Conservation (phyloP, 1,140 invertebrate genomes). For the Eumaeus atala region DNA sequence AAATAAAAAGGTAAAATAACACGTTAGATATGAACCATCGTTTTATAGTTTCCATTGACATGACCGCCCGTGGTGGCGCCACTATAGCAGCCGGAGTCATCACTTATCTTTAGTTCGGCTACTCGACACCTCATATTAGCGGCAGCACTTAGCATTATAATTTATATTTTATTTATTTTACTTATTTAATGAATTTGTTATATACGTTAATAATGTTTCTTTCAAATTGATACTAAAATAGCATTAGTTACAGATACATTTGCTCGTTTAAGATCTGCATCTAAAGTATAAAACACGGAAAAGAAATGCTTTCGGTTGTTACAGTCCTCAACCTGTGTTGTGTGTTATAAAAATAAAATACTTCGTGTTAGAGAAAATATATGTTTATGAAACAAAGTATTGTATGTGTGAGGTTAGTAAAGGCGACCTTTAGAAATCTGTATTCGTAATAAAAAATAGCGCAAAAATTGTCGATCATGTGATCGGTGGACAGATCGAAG, state of each 20-base stretch:
- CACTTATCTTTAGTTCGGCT: constrained; percentile 50
- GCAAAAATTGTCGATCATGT: constrained; percentile 64
- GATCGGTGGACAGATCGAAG: constrained; percentile 66
- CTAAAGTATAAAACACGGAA: too few relatives aligned
- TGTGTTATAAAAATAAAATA: too few relatives aligned
- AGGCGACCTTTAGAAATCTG: constrained; percentile 11
- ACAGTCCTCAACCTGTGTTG: too few relatives aligned
- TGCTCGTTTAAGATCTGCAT: too few relatives aligned
- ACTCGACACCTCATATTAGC: constrained; percentile 44
- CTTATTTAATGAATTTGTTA: too few relatives aligned
- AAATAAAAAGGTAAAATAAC: constrained; percentile 59
- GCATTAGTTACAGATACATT: too few relatives aligned
- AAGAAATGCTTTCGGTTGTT: too few relatives aligned
- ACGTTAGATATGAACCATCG: constrained; percentile 64
- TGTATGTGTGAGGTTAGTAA: neutral
- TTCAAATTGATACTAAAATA: too few relatives aligned
- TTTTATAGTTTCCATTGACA: constrained; percentile 49
- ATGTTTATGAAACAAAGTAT: neutral
- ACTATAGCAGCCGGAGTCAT: constrained; percentile 25
- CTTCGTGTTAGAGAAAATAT: too few relatives aligned
- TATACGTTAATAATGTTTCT: too few relatives aligned
- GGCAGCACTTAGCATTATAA: constrained; percentile 37
- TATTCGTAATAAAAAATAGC: constrained; percentile 43
- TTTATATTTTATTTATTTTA: neutral
- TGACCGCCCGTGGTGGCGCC: constrained; percentile 35